Evolutionary conservation across 64 coral and sea anemone genomes (phyloP), one percentile per base, ranked within the genome.

Genomic region (Porites lutea): DNA sequence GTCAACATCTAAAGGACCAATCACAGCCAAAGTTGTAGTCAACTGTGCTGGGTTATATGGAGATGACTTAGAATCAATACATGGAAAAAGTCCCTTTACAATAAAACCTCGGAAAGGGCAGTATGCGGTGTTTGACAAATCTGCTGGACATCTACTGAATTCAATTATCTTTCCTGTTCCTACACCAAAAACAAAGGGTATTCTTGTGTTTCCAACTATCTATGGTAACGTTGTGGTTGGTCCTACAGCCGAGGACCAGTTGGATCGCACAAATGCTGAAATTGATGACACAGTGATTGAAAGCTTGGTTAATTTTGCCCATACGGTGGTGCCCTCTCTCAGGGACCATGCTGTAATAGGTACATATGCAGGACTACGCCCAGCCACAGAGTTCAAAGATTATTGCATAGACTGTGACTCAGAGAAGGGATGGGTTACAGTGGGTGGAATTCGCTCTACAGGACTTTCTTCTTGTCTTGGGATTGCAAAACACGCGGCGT

Each of bases 21-120:
- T 95, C 45, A 85, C 48, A 57, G 64, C 93, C 9, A 91, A 91
- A 71, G 37, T 86, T 72, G 93, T 95, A 8, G 87, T 95, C 60
- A 95, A 95, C 67, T 95, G 93, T 82, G 93, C 65, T 53, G 93
- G 93, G 5, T 95, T 95, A 59, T 95, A 82, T 88, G 93, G 93
- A 23, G 93, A 95, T 72, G 51, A 74, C 13, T 48, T 95, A 74
- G 93, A 95, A 63, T 13, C 73, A 58, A 69, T 95, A 2, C 73
- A 88, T 23, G 83, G 89, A 14, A 65, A 85, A 43, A 90, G 88
- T 48, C 93, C 93, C 23, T 95, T 95, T 71, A 79, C 88, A n/a
- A 91, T 95, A 71, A 95, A 95, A 86, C 93, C 93, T 15, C 75
- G 89, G 2, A 95, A 95, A 72, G 93, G 93, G 67, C 89, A 95